Evolutionary conservation across 2,888 invertebrate species (phyloP).

Genomic region (Elmis aenea): DNA sequence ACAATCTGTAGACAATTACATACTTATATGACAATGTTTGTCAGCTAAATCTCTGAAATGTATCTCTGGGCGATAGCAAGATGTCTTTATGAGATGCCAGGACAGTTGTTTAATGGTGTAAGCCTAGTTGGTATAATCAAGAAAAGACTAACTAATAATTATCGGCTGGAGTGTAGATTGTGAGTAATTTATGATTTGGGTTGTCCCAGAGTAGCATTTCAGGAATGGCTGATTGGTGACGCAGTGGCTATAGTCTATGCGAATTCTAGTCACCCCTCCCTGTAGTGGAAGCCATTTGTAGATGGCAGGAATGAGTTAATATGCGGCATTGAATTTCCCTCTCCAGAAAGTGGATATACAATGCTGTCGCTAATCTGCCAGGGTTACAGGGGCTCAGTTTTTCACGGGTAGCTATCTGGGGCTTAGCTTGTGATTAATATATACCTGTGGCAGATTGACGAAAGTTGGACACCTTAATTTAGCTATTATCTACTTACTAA

Average conservation of each 20-base stretch:
- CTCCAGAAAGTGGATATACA: conserved; percentile 40
- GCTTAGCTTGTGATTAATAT: conserved; percentile 34
- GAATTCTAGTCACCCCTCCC: conserved; percentile 34
- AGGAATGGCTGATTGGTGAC: conserved; percentile 30
- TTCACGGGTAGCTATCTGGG: conserved; percentile 50
- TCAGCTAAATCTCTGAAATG: conserved; percentile 28
- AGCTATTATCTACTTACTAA: conserved; percentile 41
- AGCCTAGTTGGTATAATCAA: too few species aligned
- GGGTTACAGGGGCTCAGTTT: conserved; percentile 55
- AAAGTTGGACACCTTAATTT: conserved; percentile 32
- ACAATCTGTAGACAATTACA: too few species aligned
- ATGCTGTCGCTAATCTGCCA: conserved; percentile 48
- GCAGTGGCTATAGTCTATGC: conserved; percentile 31
- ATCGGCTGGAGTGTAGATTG: too few species aligned
- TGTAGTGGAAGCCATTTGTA: conserved; percentile 18
- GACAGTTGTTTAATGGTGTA: too few species aligned
- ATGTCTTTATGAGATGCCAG: conserved; percentile 6
- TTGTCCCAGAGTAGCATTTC: conserved; percentile 23
- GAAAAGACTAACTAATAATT: too few species aligned
- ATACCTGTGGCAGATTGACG: conserved; percentile 21
- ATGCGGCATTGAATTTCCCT: conserved; percentile 35
- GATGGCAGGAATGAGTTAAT: conserved; percentile 6
- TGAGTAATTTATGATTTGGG: background rate
- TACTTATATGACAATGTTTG: too few species aligned
- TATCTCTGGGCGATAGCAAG: conserved; percentile 20